Conservation (phyloP, 2,797 vertebrate genomes). For the Danio tinwini region DNA sequence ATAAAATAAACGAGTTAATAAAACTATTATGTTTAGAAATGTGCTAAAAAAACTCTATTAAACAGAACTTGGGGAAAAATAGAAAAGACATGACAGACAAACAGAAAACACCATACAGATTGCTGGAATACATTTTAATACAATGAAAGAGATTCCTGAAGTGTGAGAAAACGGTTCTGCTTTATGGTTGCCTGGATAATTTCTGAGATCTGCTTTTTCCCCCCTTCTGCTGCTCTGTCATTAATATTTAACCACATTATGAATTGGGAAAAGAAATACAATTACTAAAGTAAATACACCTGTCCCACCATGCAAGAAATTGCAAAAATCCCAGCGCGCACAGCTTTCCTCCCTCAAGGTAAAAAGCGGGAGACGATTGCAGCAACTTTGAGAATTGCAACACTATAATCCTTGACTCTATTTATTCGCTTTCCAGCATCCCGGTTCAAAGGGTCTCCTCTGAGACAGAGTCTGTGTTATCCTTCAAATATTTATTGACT, state of each 20-base stretch:
- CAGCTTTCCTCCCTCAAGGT: constrained; percentile 72
- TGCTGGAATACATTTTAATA: constrained; percentile 15
- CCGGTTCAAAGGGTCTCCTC: constrained; percentile 61
- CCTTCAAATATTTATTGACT: constrained; percentile 58
- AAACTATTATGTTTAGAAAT: no score
- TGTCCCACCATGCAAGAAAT: constrained; percentile 82
- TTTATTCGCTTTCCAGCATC: constrained; percentile 66
- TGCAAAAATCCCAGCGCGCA: constrained; percentile 76
- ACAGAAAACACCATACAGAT: neutral
- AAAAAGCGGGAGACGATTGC: constrained; percentile 72
- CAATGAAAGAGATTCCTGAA: constrained; percentile 5
- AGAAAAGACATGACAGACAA: neutral
- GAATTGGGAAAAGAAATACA: constrained; percentile 78
- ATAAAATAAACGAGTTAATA: no score
- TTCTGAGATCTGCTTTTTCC: constrained; percentile 67
- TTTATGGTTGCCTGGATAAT: constrained; percentile 71
- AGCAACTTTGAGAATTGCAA: constrained; percentile 72
- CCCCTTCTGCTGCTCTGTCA: constrained; percentile 71
- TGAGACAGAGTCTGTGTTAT: constrained; percentile 58
- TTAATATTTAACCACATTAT: constrained; percentile 83
- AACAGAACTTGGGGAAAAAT: no score
- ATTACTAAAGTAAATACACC: constrained; percentile 83
- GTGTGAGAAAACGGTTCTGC: constrained; percentile 63
- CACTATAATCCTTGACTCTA: constrained; percentile 70
- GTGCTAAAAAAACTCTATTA: no score